These are phyloP conservation scores for Malurus splendens DNA, from an alignment of 2,797 vertebrate species.

Conservation along the genomic window DNA sequence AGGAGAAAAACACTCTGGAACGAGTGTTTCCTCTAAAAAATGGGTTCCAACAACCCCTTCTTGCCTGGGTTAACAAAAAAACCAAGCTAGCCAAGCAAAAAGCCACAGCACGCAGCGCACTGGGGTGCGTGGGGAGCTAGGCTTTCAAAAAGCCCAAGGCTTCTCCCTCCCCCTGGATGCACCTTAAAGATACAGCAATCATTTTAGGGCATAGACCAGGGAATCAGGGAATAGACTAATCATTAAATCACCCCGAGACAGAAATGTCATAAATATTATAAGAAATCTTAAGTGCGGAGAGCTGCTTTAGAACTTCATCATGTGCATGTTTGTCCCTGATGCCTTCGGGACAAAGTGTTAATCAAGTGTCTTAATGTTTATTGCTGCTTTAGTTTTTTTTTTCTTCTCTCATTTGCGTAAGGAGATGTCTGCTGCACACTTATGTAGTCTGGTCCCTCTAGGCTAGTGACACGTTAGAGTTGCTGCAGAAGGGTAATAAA, in stretches of 20 bases:
- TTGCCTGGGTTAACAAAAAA: too few relatives aligned
- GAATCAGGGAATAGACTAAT: not conserved
- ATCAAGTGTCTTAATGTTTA: not conserved
- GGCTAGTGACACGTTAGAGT: not conserved
- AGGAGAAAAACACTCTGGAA: not conserved
- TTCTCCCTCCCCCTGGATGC: rapidly evolving
- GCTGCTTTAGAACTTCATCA: not conserved
- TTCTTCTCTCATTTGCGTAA: not conserved
- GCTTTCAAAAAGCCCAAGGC: not conserved
- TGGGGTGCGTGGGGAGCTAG: not conserved
- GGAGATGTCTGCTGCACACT: not conserved
- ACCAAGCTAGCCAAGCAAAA: too few relatives aligned
- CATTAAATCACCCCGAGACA: not conserved
- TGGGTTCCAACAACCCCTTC: not conserved
- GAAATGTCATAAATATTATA: not conserved
- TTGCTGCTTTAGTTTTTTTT: not conserved
- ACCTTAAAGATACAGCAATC: not conserved
- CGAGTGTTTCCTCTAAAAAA: not conserved
- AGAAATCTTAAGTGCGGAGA: not conserved
- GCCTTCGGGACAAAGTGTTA: not conserved
- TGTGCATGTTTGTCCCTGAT: not conserved
- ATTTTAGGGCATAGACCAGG: not conserved
- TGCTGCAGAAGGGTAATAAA: not conserved
- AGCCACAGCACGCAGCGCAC: too few relatives aligned
- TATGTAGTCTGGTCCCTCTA: not conserved